Conservation (phyloP, 2,797 vertebrate species). For the Falco concolor region DNA sequence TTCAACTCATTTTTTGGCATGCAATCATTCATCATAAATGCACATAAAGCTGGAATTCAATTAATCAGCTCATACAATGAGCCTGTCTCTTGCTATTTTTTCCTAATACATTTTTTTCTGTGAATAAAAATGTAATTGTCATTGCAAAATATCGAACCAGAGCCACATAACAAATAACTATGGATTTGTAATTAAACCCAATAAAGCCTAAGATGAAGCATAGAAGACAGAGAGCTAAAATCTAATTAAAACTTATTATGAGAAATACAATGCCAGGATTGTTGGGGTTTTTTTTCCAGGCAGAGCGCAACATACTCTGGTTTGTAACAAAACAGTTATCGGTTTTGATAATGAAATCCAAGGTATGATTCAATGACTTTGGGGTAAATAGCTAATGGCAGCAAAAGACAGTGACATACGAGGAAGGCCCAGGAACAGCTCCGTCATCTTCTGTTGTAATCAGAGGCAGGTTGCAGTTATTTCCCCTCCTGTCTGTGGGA, state of each 20-base stretch:
- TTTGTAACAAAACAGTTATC: slow-evolving; percentile 16
- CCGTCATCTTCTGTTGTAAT: neutral
- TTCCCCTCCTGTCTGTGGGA: neutral
- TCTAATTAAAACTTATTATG: slow-evolving; percentile 71
- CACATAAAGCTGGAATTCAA: slow-evolving; percentile 65
- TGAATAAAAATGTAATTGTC: slow-evolving; percentile 74
- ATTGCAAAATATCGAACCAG: slow-evolving; percentile 67
- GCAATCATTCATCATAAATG: slow-evolving; percentile 70
- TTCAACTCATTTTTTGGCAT: slow-evolving; percentile 62
- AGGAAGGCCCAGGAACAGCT: neutral
- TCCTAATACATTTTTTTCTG: slow-evolving; percentile 69
- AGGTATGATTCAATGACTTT: neutral
- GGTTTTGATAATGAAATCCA: slow-evolving; percentile 24
- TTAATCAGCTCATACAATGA: slow-evolving; percentile 74
- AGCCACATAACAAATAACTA: slow-evolving; percentile 71
- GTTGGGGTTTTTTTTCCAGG: neutral
- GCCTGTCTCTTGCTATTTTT: slow-evolving; percentile 65
- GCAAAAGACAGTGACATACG: neutral
- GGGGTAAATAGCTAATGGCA: neutral
- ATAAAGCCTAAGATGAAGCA: slow-evolving; percentile 59
- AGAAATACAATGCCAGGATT: slow-evolving; percentile 41
- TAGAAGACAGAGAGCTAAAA: slow-evolving; percentile 65
- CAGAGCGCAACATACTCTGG: neutral
- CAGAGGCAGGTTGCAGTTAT: neutral
- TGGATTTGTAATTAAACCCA: slow-evolving; percentile 74